Evolutionary conservation across 2,888 invertebrate species (phyloP).

Genomic region (Lamellibrachia satsuma): DNA sequence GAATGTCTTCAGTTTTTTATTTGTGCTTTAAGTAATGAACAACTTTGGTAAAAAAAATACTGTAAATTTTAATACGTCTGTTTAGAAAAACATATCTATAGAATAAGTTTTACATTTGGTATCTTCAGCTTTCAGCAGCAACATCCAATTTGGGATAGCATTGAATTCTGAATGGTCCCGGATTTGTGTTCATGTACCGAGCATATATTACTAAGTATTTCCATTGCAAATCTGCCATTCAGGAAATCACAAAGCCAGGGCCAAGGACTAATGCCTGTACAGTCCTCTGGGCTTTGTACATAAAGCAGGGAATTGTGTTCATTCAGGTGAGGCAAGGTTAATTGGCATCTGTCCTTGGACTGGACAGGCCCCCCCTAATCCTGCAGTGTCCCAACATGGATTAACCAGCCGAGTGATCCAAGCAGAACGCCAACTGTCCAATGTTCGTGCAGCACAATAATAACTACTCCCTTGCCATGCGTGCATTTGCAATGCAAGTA

Average conservation of each 20-base stretch:
- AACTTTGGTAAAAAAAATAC: background rate
- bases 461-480: background rate
- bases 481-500: background rate
- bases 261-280: background rate
- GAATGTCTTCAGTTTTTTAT: background rate
- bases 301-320: background rate
- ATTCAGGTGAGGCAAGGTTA: slow-evolving; percentile 4
- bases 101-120: background rate
- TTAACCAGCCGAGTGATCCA: background rate
- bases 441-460: background rate
- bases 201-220: background rate
- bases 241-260: background rate
- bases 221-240: background rate
- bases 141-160: background rate
- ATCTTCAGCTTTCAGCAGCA: background rate
- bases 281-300: background rate
- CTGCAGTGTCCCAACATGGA: background rate
- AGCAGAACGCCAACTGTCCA: background rate
- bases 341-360: background rate
- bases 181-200: background rate
- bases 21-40: background rate
- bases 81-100: background rate
- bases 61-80: background rate
- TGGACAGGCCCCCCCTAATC: background rate
- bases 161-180: background rate